These are phyloP conservation scores for Eupithecia subfuscata DNA, from an alignment of 2,888 invertebrate genomes.

Conservation along the genomic window DNA sequence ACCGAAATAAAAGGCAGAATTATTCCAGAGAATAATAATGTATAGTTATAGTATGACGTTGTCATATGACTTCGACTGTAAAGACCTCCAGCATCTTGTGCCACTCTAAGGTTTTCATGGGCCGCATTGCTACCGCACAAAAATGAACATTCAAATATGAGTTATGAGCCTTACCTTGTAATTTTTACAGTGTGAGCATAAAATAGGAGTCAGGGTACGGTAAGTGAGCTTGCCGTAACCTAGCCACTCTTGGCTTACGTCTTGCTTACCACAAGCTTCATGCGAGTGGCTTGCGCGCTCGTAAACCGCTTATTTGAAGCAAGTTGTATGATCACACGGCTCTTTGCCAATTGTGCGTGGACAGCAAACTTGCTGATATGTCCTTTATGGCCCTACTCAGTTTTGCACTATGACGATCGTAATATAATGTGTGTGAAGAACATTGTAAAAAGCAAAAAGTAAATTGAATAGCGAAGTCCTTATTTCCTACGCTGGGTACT, in stretches of 20 bases:
- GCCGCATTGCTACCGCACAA: neutral
- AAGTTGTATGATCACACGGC: neutral
- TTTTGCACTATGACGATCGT: neutral
- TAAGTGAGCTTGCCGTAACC: neutral
- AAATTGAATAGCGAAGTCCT: neutral
- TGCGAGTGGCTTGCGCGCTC: too few species aligned
- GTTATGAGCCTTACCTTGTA: too few species aligned
- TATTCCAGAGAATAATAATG: slow-evolving; percentile 14
- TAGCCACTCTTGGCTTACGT: neutral
- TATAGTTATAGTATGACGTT: neutral
- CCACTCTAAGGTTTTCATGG: too few species aligned
- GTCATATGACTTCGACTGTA: neutral
- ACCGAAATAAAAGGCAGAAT: slow-evolving; percentile 28
- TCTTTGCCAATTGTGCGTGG: neutral
- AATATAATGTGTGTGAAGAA: neutral
- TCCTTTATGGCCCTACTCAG: too few species aligned
- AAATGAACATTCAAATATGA: neutral
- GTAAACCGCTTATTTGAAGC: neutral
- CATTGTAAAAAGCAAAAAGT: neutral
- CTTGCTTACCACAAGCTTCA: too few species aligned
- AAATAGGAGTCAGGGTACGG: too few species aligned
- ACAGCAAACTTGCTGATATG: too few species aligned
- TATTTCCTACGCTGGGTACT: neutral
- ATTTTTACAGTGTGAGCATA: too few species aligned
- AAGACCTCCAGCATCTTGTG: neutral